A percentile compares a stretch with the other conserved stretches of the same genome.
phyloP scores from a whole-genome alignment of 2,113 vertebrate genomes.

The Rhabdornis inornatus region DNA sequence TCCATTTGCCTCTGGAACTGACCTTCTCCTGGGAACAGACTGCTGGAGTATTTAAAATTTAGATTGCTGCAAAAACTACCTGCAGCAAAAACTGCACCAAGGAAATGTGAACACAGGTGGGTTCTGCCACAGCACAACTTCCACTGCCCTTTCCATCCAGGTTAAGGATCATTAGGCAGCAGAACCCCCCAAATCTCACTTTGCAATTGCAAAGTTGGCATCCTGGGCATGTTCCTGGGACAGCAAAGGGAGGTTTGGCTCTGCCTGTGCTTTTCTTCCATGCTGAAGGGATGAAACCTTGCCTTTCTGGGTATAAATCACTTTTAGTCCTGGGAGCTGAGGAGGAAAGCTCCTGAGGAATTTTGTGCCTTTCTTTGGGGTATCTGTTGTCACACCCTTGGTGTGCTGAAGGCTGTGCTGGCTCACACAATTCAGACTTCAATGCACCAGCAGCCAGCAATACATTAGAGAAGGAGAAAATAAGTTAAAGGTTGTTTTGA shows the following conservation, averaged over 20 bases:
- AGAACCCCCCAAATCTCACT: neutral
- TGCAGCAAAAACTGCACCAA: neutral
- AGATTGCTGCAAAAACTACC: neutral
- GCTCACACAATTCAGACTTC: neutral
- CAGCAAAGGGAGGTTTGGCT: neutral
- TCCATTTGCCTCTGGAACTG: constrained; percentile 30
- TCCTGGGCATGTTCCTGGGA: neutral
- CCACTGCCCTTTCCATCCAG: neutral
- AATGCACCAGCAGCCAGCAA: neutral
- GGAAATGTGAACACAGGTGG: neutral
- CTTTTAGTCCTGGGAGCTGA: neutral
- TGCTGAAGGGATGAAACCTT: neutral
- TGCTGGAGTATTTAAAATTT: constrained; percentile 9
- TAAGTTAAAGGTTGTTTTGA: neutral
- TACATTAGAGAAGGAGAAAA: neutral
- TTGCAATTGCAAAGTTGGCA: neutral
- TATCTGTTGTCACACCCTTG: neutral
- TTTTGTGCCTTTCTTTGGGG: neutral
- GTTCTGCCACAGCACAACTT: neutral
- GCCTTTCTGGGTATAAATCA: neutral
- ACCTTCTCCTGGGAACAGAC: constrained; percentile 8
- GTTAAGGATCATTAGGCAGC: neutral
- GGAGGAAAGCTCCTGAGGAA: neutral
- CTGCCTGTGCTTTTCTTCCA: neutral
- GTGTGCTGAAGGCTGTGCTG: neutral